Conservation (phyloP, 2,113 vertebrate species). For the Mastomys coucha region DNA sequence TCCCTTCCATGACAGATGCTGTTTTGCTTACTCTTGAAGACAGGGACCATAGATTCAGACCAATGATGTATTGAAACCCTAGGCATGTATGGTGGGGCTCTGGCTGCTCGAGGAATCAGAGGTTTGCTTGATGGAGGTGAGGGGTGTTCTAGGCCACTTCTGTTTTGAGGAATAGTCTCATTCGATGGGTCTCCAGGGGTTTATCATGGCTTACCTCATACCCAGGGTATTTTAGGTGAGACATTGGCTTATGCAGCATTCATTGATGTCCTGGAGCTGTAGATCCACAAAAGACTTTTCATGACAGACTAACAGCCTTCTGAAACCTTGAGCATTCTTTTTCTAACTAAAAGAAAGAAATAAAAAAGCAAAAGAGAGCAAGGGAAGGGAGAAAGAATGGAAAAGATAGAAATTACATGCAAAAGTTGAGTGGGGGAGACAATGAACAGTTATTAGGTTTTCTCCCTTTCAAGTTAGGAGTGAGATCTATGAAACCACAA, state of each 20-base stretch:
- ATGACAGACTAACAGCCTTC: conserved; percentile 9
- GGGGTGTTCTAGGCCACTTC: conserved; percentile 50
- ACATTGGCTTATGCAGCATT: not conserved
- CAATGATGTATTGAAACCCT: not conserved
- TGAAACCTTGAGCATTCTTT: not conserved
- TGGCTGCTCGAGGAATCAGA: not conserved
- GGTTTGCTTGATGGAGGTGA: conserved; percentile 62
- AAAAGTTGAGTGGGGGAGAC: conserved; percentile 26
- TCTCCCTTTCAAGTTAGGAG: conserved; percentile 59
- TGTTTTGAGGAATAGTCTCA: conserved; percentile 23
- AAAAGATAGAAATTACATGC: not conserved
- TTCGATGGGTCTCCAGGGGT: not conserved
- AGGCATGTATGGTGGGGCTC: too few relatives aligned
- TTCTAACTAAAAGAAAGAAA: conserved; percentile 67
- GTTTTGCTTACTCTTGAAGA: conserved; percentile 82
- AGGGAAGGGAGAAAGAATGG: not conserved
- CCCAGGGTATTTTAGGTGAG: not conserved
- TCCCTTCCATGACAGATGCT: conserved; percentile 74
- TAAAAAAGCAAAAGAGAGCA: not conserved
- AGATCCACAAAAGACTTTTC: conserved; percentile 4
- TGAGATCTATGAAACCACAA: conserved; percentile 64
- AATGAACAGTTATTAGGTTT: conserved; percentile 51
- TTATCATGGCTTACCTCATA: conserved; percentile 5
- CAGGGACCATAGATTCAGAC: conserved; percentile 36
- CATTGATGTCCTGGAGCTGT: not conserved